Evolutionary conservation across 2,797 vertebrate species (phyloP).

Genomic region (Coccyzus lansbergi): DNA sequence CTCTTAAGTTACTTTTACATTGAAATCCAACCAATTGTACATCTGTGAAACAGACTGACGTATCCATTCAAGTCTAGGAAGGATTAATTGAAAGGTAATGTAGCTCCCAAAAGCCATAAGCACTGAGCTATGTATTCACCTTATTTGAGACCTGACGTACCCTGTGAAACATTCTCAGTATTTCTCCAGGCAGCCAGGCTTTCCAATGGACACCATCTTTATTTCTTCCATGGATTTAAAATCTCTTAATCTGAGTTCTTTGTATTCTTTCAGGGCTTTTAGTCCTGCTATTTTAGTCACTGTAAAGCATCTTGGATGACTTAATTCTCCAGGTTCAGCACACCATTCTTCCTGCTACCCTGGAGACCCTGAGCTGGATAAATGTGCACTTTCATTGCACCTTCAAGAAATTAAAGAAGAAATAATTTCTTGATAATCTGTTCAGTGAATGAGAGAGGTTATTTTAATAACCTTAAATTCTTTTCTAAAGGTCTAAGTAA

Average conservation of each 20-base stretch:
- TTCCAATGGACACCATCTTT: fast-evolving
- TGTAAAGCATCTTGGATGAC: neutral
- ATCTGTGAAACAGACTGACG: neutral
- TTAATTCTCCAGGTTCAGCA: neutral
- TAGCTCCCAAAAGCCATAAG: neutral
- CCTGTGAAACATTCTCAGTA: neutral
- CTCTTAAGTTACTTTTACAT: fast-evolving
- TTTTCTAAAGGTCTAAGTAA: neutral
- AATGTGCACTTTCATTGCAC: neutral
- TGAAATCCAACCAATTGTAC: neutral
- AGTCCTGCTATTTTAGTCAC: no score
- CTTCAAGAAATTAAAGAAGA: neutral
- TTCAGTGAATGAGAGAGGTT: neutral
- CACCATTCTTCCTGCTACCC: fast-evolving
- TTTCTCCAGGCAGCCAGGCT: neutral
- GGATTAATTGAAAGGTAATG: neutral
- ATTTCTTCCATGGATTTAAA: neutral
- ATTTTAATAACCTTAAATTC: neutral
- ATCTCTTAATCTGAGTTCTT: neutral
- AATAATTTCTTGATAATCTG: neutral
- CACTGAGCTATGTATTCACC: neutral
- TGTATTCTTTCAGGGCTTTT: neutral
- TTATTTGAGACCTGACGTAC: neutral
- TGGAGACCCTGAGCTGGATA: neutral
- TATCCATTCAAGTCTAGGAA: neutral